Evolutionary conservation across 1,140 invertebrate genomes (phyloP).

Genomic region (Tenebrio molitor): DNA sequence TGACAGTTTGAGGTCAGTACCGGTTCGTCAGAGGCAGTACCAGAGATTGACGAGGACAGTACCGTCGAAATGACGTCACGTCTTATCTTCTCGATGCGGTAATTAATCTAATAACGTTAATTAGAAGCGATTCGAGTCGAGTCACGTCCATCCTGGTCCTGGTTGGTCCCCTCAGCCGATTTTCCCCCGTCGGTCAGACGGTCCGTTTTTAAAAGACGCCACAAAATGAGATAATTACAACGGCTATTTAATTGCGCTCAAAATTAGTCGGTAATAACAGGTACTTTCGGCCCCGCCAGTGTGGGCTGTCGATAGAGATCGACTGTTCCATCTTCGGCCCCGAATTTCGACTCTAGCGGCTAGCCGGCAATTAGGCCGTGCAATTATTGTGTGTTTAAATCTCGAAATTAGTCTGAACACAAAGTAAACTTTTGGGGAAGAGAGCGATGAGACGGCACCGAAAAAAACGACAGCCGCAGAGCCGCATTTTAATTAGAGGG

Average conservation of each 20-base stretch:
- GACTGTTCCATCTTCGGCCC: neutral
- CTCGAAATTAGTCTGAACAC: slow-evolving; percentile 57
- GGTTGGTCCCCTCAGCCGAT: slow-evolving; percentile 47
- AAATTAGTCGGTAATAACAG: slow-evolving; percentile 64
- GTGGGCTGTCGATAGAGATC: slow-evolving; percentile 49
- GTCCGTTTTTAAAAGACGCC: slow-evolving; percentile 59
- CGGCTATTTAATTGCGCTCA: slow-evolving; percentile 62
- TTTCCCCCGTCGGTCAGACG: slow-evolving; percentile 46
- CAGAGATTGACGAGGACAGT: no score
- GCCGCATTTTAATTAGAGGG: slow-evolving; percentile 50
- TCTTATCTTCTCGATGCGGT: slow-evolving; percentile 25
- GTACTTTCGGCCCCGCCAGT: slow-evolving; percentile 55
- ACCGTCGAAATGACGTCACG: no score
- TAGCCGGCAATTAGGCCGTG: slow-evolving; percentile 56
- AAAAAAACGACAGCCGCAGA: slow-evolving; percentile 21
- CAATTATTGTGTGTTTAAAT: slow-evolving; percentile 62
- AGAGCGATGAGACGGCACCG: no score
- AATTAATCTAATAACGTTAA: slow-evolving; percentile 45
- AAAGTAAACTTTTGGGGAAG: slow-evolving; percentile 55
- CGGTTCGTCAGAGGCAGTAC: no score
- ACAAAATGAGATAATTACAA: slow-evolving; percentile 65
- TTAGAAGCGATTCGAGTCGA: slow-evolving; percentile 39
- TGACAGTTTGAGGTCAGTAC: no score
- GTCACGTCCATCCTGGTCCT: slow-evolving; percentile 34
- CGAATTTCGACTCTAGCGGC: slow-evolving; percentile 52